These are phyloP conservation scores for Mormoops blainvillei DNA, from an alignment of 2,113 vertebrate genomes.

Conservation along the genomic window DNA sequence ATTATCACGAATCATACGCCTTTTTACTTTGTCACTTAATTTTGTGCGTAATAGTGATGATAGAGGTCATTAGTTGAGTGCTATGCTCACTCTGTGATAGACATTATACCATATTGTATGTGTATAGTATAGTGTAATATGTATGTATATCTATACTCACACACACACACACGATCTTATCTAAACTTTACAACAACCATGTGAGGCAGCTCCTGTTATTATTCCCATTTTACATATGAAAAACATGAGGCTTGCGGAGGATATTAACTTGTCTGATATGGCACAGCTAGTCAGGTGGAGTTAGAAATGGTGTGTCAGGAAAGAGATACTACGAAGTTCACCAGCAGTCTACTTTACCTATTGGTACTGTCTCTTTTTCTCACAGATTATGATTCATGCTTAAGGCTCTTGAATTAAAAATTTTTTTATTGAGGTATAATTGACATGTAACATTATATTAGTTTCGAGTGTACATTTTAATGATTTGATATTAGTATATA, in stretches of 20 bases:
- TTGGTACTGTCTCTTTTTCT: not conserved
- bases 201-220: not conserved
- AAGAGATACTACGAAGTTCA: not conserved
- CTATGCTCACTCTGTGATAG: not conserved
- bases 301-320: not conserved
- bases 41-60: not conserved
- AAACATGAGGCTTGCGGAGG: not conserved
- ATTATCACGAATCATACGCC: not conserved
- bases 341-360: not conserved
- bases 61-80: not conserved
- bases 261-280: not conserved
- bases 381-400: not conserved
- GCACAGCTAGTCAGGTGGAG: not conserved
- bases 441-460: not conserved
- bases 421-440: not conserved
- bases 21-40: not conserved
- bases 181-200: not conserved
- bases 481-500: not conserved
- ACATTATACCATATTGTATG: not conserved
- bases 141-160: not conserved
- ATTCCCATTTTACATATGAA: not conserved
- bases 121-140: not conserved
- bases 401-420: not conserved
- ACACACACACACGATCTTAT: not conserved
- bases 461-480: not conserved